Conservation (phyloP, 2,113 vertebrate species). For the Cochlearius cochlearius region DNA sequence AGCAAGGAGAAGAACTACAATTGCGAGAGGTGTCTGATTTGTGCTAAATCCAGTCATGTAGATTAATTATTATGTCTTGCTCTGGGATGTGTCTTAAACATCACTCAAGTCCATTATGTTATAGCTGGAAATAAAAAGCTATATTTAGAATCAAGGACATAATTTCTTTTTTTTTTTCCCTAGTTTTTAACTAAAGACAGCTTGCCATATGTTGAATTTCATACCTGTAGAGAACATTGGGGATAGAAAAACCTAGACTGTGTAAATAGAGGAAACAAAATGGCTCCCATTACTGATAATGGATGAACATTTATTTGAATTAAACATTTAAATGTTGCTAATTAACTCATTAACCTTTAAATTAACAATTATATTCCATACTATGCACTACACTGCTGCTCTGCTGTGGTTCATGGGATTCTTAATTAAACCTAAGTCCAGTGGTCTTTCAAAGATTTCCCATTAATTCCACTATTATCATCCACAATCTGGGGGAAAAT, state of each 20-base stretch:
- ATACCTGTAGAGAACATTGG: background rate
- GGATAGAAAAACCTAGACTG: background rate
- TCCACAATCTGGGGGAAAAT: background rate
- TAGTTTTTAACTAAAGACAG: background rate
- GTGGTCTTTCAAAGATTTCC: constrained; percentile 24
- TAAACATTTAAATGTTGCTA: constrained; percentile 70
- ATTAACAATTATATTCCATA: constrained; percentile 70
- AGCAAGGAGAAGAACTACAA: background rate
- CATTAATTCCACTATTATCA: constrained; percentile 28
- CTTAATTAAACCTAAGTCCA: constrained; percentile 69
- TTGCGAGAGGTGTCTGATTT: background rate
- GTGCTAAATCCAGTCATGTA: background rate
- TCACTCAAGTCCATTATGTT: background rate
- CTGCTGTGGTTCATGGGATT: constrained; percentile 47
- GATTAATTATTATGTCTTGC: background rate
- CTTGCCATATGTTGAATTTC: background rate
- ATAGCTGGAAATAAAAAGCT: background rate
- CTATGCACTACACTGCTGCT: constrained; percentile 49
- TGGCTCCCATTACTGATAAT: constrained; percentile 25
- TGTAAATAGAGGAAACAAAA: constrained; percentile 37
- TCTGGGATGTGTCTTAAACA: background rate
- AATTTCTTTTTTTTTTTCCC: background rate
- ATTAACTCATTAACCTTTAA: constrained; percentile 77
- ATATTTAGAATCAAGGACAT: background rate
- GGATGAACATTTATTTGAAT: constrained; percentile 64